Evolutionary conservation across 2,888 invertebrate species (phyloP).

Genomic region (Ernsta delagoae): DNA sequence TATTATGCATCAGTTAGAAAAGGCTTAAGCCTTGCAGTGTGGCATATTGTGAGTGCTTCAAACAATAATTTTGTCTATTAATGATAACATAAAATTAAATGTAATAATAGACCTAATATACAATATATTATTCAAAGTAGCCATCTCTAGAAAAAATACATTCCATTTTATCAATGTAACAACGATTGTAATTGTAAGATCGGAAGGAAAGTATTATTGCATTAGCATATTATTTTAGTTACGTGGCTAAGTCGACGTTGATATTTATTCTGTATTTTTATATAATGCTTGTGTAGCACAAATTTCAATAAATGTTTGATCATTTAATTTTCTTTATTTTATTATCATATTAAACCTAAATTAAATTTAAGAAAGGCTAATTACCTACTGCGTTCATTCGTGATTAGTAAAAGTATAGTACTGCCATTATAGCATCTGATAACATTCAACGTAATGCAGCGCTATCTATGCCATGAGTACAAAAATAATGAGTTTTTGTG

Average conservation of each 20-base stretch:
- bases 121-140: constrained; percentile 14
- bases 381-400: no score
- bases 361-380: no score
- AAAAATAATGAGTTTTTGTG: no score
- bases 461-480: no score
- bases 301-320: constrained; percentile 84
- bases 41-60: constrained; percentile 28
- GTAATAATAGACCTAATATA: neutral
- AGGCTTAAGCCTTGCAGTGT: constrained; percentile 32
- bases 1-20: constrained; percentile 4
- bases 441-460: no score
- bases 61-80: neutral
- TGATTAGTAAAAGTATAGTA: no score
- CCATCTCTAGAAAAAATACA: constrained; percentile 39
- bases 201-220: constrained; percentile 72
- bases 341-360: no score
- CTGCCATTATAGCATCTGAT: no score
- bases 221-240: constrained; percentile 65
- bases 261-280: constrained; percentile 85
- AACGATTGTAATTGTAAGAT: constrained; percentile 61
- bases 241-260: constrained; percentile 77
- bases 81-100: no score
- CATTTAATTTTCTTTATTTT: constrained; percentile 43
- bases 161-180: constrained; percentile 48
- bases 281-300: constrained; percentile 84